Evolutionary conservation across 2,888 invertebrate genomes (phyloP), one percentile per base, ranked within the genome.

Genomic region (Campopleginae sp.): DNA sequence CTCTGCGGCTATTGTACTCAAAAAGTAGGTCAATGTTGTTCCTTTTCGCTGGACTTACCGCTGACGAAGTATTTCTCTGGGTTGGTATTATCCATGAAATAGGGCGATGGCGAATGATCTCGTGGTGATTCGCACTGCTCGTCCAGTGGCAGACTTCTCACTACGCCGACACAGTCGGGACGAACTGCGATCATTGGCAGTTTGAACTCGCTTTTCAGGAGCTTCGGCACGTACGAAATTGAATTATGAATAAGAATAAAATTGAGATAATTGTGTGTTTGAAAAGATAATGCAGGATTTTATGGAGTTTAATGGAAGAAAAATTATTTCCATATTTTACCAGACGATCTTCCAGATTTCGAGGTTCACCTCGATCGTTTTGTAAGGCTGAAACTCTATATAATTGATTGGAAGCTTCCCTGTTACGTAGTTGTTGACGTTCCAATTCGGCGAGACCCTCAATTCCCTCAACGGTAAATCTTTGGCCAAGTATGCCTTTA

Each of bases 381-480:
- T 96, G 96, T 75, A 96, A 91, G 84, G 95, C 95, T 0, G 95
- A 95, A 33, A 95, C 95, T 90, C 95, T 94, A 87, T 95, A 95
- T 72, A 96, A 92, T 87, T 95, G 95, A 89, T 96, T 95, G 44
- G 94, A 92, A 1, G 95, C 96, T 12, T 95, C 95, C 84, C 95
- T 94, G 82, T 96, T 95, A 74, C 94, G 94, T 51, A 95, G 92
- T 92, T 96, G 96, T 17, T 95, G 91, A 84, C 94, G 94, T 91
- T 97, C 96, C 90, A 97, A 97, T 90, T 96, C 96, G 0, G 96
- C 96, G 38, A 97, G 92, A 0, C 96, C 97, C 92, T 97, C 96
- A 0, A 96, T 96, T 0, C 97, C 97, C 63, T 95, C 95, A 8
- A 97, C 96, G 1, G 96, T 95, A 92, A 95, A 97, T 65, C 97